phyloP scores from a whole-genome alignment of 1,140 invertebrate genomes.

The Macrosteles quadrilineatus region DNA sequence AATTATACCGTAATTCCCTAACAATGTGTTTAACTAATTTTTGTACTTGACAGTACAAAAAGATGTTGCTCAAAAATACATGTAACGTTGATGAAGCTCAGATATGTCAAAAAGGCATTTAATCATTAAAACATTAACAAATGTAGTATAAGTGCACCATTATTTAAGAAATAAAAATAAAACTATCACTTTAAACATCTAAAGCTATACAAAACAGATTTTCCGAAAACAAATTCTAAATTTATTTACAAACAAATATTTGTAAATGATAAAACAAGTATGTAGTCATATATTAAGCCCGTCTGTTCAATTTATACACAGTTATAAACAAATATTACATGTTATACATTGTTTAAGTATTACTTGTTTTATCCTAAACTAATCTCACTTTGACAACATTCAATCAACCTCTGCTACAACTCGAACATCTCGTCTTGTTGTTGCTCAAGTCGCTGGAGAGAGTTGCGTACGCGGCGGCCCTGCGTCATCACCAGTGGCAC shows the following conservation, averaged over 20 bases:
- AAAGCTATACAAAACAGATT: background rate
- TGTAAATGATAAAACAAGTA: background rate
- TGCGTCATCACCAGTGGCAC: constrained; percentile 73
- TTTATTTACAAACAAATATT: background rate
- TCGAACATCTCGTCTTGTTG: constrained; percentile 88
- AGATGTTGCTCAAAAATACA: background rate
- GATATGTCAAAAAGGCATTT: too few species aligned
- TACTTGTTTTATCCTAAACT: background rate
- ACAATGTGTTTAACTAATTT: too few species aligned
- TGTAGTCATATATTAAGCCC: background rate
- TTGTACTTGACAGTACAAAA: constrained; percentile 2
- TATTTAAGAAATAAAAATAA: background rate
- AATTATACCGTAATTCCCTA: too few species aligned
- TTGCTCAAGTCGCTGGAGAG: constrained; percentile 75
- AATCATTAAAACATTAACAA: background rate
- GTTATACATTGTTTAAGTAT: too few species aligned
- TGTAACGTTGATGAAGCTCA: constrained; percentile 1
- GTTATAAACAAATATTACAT: too few species aligned
- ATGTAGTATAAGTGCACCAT: constrained; percentile 10
- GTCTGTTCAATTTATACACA: too few species aligned
- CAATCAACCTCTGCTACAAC: constrained; percentile 63
- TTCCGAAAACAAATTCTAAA: background rate
- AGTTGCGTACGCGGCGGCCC: constrained; percentile 72
- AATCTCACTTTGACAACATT: background rate
- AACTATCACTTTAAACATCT: background rate